Evolutionary conservation across 2,113 vertebrate genomes (phyloP).

Genomic region (Romanogobio albipinnatus): DNA sequence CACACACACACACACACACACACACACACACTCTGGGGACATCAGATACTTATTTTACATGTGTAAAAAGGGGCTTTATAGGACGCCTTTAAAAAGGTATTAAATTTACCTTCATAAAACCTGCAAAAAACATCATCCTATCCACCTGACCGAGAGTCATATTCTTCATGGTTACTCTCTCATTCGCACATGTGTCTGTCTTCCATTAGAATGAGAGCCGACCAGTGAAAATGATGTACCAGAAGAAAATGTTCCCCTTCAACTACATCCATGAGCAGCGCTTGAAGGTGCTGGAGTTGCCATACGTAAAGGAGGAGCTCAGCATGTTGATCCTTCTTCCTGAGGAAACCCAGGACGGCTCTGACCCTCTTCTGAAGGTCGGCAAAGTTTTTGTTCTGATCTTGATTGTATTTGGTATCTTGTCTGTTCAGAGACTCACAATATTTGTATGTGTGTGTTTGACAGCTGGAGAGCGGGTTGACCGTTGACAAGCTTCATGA

Average conservation of each 20-base stretch:
- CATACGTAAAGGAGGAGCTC: slow-evolving; percentile 79
- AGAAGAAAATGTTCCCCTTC: slow-evolving; percentile 78
- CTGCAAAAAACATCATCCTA: neutral
- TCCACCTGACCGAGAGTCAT: neutral
- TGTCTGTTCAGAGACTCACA: neutral
- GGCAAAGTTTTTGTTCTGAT: neutral
- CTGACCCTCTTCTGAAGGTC: slow-evolving; percentile 83
- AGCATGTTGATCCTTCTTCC: slow-evolving; percentile 93
- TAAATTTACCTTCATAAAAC: too few species aligned
- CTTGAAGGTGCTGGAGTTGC: slow-evolving; percentile 84
- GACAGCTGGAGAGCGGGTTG: slow-evolving; percentile 85
- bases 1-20: too few species aligned
- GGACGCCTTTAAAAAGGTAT: too few species aligned
- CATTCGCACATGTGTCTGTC: neutral
- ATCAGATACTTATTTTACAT: too few species aligned
- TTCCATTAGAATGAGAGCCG: slow-evolving; percentile 79
- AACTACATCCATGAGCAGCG: slow-evolving; percentile 76
- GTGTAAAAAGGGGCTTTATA: too few species aligned
- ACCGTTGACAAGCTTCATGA: slow-evolving; percentile 81
- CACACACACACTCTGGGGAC: too few species aligned
- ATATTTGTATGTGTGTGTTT: slow-evolving; percentile 21
- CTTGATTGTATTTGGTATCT: neutral
- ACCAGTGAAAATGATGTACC: slow-evolving; percentile 90
- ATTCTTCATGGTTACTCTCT: neutral
- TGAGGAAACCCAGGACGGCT: slow-evolving; percentile 72